A percentile compares a stretch with the other conserved stretches of the same genome.
These are phyloP conservation scores for Epinotia demarniana DNA, from an alignment of 2,888 invertebrate genomes.

Conservation along the genomic window DNA sequence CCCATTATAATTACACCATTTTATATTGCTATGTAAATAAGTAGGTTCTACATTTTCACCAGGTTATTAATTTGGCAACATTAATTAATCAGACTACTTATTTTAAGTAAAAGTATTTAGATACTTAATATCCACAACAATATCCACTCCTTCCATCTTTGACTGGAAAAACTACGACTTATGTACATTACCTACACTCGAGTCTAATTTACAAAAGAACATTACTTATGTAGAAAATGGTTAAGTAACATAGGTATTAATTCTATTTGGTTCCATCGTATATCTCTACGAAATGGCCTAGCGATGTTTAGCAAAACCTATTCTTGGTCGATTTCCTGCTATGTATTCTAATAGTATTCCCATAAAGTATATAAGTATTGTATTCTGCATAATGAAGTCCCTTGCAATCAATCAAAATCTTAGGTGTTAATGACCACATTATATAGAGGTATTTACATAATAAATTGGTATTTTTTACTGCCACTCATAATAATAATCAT, in stretches of 20 bases:
- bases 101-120: not conserved
- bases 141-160: not conserved
- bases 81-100: not conserved
- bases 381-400: no score
- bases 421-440: no score
- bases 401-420: no score
- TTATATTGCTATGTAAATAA: not conserved
- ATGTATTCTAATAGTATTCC: no score
- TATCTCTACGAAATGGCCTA: not conserved
- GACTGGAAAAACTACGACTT: conserved; percentile 34
- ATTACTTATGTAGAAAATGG: not conserved
- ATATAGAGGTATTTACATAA: no score
- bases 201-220: not conserved
- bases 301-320: no score
- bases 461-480: no score
- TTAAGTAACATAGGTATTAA: conserved; percentile 19
- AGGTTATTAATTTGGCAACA: conserved; percentile 13
- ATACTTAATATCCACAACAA: conserved; percentile 18
- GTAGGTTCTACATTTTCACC: not conserved
- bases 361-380: no score
- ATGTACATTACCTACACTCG: conserved; percentile 6
- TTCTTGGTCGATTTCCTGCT: no score
- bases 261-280: conserved; percentile 40
- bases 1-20: not conserved
- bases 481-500: no score